Base-by-base conservation (phyloP, 2,888 invertebrate genomes). In the Petrophora chlorosata region DNA sequence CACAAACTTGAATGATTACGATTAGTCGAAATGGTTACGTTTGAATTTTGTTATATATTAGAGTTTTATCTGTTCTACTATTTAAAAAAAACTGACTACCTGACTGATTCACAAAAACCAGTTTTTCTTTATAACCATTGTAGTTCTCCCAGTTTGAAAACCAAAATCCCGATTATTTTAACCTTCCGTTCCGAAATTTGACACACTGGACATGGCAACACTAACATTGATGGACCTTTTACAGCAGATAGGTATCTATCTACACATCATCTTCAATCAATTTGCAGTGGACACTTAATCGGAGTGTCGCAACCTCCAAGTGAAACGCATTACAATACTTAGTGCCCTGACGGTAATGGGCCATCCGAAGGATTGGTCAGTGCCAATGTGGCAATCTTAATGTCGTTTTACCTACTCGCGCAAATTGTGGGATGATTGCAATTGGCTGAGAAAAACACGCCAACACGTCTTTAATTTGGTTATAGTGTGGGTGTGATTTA, bases 321-420 rank as follows among this genome's bases (percentile, higher is more conserved):
- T 56, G 55, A 61, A 66, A 58, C 63, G 61, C 58, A 65, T 66
- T 67, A 67, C 67, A 67, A 67, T 69, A n/a, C n/a, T n/a, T n/a
- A n/a, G n/a, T n/a, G 44, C 59, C 55, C 47, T 54, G 65, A 64
- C 66, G 56, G 59, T 68, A 69, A 69, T 71, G 60, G 62, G 46
- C 61, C 59, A 50, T 60, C 53, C 53, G 46, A 59, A 64, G 65
- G 61, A 67, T 66, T 63, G 59, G 57, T 38, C 56, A 32, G 22
- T 33, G 23, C 16, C 40, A 54, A 45, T 64, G 65, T 55, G 51
- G 65, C 55, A 66, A 69, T 65, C 42, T 53, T 51, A 48, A 45
- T 52, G 46, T 46, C 44, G 45, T 56, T 56, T 61, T 60, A 47
- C 46, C 40, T 44, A 54, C 48, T 54, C 53, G 54, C 48, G 51